Conservation (phyloP, 1,140 invertebrate genomes). For the Drosophila navojoa region DNA sequence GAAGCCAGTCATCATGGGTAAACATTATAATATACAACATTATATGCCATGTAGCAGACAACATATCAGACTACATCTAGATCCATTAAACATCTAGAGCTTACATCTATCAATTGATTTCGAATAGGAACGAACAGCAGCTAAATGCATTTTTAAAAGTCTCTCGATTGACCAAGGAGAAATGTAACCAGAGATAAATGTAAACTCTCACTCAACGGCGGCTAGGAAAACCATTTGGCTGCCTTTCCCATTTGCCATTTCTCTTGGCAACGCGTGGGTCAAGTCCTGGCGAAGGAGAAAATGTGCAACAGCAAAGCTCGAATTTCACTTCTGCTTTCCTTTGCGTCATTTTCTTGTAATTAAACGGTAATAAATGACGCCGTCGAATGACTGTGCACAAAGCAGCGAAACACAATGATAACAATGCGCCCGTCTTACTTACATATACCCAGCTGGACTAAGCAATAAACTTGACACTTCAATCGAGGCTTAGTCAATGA, state of each 20-base stretch:
- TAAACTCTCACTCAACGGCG: not conserved
- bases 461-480: not conserved
- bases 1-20: not conserved
- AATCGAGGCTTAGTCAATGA: not conserved
- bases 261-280: not conserved
- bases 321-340: constrained; percentile 26
- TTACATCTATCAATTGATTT: not conserved
- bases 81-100: no score
- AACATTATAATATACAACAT: no score
- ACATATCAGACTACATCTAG: no score
- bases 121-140: not conserved
- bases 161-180: not conserved
- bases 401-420: constrained; percentile 5
- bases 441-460: constrained; percentile 26
- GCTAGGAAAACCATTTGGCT: constrained; percentile 5
- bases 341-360: constrained; percentile 24
- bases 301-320: constrained; percentile 7
- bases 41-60: no score
- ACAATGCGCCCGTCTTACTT: constrained; percentile 13
- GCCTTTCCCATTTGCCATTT: constrained; percentile 4
- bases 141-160: not conserved
- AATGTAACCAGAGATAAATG: constrained; percentile 6
- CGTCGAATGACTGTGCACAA: constrained; percentile 1
- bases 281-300: not conserved
- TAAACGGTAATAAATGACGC: constrained; percentile 12